A percentile compares a stretch with the other conserved stretches of the same genome.
These are phyloP conservation scores for Gobio gobio DNA, from an alignment of 2,113 vertebrate genomes.

Conservation along the genomic window DNA sequence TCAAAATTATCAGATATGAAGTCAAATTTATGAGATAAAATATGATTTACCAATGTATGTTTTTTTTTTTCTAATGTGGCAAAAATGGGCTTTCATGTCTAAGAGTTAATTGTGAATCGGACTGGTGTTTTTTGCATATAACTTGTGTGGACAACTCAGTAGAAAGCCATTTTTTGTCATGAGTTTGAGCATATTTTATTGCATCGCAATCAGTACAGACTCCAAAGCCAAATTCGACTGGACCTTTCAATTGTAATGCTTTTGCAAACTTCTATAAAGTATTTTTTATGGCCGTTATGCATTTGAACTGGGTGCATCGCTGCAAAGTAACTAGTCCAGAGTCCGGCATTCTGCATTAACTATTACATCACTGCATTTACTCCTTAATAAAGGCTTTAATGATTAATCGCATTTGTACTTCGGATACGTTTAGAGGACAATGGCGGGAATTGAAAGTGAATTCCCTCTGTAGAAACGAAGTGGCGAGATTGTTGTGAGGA, in stretches of 20 bases:
- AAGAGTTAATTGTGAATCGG: neutral
- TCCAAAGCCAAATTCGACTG: neutral
- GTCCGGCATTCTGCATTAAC: neutral
- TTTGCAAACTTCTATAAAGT: neutral
- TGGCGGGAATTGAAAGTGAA: neutral
- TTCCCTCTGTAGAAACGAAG: slow-evolving; percentile 16
- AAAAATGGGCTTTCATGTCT: neutral
- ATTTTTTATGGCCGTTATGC: neutral
- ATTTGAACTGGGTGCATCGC: slow-evolving; percentile 12
- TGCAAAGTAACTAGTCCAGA: slow-evolving; percentile 23
- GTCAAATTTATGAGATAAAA: neutral
- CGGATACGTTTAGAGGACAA: slow-evolving; percentile 39
- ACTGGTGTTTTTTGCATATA: neutral
- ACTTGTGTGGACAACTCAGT: neutral
- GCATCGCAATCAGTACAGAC: neutral
- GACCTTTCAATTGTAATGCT: neutral
- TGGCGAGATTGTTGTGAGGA: neutral
- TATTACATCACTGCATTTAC: slow-evolving; percentile 33
- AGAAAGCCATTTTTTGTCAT: neutral
- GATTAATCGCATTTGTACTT: slow-evolving; percentile 37
- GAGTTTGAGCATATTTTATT: neutral
- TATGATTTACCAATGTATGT: too few species aligned
- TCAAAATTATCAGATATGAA: too few species aligned
- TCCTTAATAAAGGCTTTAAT: slow-evolving; percentile 29
- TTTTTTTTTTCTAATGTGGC: too few species aligned